These are phyloP conservation scores for Xenops minutus DNA, from an alignment of 2,797 vertebrate species.

Conservation along the genomic window DNA sequence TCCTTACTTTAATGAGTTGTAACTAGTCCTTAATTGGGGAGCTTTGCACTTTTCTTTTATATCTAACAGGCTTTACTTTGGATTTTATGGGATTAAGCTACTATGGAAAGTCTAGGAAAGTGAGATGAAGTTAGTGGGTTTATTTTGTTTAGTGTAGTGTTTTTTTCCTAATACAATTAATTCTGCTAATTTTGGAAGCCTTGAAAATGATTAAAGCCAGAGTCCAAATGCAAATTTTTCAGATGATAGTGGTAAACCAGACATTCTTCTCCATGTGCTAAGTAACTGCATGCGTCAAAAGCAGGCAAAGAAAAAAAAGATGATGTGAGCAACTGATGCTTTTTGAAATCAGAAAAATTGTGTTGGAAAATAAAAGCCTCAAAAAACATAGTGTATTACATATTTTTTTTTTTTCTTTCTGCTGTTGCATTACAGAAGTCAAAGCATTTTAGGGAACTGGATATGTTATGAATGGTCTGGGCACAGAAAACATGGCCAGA, in stretches of 20 bases:
- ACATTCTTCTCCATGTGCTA: neutral
- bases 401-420: neutral
- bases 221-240: neutral
- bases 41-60: conserved; percentile 62
- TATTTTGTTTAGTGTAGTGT: neutral
- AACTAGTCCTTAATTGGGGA: conserved; percentile 70
- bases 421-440: neutral
- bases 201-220: neutral
- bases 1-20: conserved; percentile 72
- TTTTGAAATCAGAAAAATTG: neutral
- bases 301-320: neutral
- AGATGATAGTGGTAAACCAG: neutral
- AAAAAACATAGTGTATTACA: neutral
- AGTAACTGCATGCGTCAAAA: neutral
- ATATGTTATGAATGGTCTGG: neutral
- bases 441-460: neutral
- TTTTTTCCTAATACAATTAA: neutral
- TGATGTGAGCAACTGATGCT: neutral
- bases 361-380: neutral
- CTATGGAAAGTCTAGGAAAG: conserved; percentile 30
- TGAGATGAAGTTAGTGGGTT: conserved; percentile 6
- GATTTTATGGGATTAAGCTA: conserved; percentile 62
- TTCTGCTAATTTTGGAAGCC: neutral
- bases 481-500: neutral
- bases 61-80: conserved; percentile 65